Evolutionary conservation across 2,113 vertebrate genomes (phyloP).

Genomic region (Myrmecobius fasciatus): DNA sequence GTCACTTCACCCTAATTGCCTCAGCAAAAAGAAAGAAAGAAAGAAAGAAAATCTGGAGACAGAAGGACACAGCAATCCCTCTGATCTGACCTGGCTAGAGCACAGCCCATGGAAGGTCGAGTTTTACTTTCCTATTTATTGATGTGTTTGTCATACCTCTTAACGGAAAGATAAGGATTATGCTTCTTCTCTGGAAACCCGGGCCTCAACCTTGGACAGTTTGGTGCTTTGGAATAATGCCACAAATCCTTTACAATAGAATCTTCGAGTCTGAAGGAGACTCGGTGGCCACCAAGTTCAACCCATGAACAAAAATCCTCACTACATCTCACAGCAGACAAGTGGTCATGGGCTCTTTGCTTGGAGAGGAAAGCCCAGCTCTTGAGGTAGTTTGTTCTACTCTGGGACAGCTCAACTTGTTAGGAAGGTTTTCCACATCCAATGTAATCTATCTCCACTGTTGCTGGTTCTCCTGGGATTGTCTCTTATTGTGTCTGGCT

Average conservation of each 20-base stretch:
- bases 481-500: neutral
- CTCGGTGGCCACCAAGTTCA: neutral
- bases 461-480: neutral
- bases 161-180: neutral
- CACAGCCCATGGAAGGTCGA: neutral
- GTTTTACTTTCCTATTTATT: neutral
- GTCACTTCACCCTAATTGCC: no score
- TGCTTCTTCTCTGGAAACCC: neutral
- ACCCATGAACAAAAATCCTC: neutral
- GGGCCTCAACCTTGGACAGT: neutral
- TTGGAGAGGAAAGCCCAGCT: neutral
- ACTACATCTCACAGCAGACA: neutral
- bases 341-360: neutral
- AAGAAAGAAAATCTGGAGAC: neutral
- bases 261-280: neutral
- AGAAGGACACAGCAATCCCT: neutral
- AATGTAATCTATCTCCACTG: neutral
- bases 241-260: neutral
- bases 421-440: neutral
- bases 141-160: neutral
- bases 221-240: neutral
- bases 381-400: neutral
- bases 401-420: neutral
- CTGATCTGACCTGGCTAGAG: neutral
- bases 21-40: no score